A percentile compares a stretch with the other conserved stretches of the same genome.
These are phyloP conservation scores for Bovichtus variegatus DNA, from an alignment of 2,797 vertebrate genomes.

Conservation along the genomic window DNA sequence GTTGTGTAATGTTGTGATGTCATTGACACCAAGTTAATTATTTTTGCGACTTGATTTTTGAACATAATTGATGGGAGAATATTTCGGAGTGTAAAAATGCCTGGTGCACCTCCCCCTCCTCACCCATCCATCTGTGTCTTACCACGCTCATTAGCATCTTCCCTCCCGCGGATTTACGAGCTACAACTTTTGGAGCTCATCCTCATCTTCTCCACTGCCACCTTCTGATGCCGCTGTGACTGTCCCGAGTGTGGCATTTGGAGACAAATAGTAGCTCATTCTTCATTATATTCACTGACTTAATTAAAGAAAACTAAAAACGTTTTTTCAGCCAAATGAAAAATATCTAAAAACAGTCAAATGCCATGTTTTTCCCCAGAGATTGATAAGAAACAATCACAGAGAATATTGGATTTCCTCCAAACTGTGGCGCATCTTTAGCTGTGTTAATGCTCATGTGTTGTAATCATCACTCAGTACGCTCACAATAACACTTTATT, in stretches of 20 bases:
- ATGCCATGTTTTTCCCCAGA: too few relatives aligned
- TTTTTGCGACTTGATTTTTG: background rate
- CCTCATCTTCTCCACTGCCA: too few relatives aligned
- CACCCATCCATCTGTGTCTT: too few relatives aligned
- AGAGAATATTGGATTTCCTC: background rate
- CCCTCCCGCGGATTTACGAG: too few relatives aligned
- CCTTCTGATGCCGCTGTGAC: too few relatives aligned
- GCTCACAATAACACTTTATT: background rate
- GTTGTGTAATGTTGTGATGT: background rate
- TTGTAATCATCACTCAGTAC: background rate
- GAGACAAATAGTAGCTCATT: background rate
- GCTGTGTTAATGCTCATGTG: background rate
- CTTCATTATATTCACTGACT: background rate
- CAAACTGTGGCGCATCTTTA: background rate
- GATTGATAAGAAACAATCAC: background rate
- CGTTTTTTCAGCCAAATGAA: too few relatives aligned
- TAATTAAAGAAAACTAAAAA: too few relatives aligned
- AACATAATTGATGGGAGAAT: background rate
- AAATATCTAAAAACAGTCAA: background rate
- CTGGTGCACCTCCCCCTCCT: background rate
- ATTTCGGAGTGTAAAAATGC: background rate
- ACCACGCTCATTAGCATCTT: too few relatives aligned
- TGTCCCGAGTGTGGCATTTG: too few relatives aligned
- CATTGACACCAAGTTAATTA: background rate
- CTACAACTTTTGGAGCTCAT: too few relatives aligned